Evolutionary conservation across 2,888 invertebrate species (phyloP).

Genomic region (Troglohyphantes excavatus): DNA sequence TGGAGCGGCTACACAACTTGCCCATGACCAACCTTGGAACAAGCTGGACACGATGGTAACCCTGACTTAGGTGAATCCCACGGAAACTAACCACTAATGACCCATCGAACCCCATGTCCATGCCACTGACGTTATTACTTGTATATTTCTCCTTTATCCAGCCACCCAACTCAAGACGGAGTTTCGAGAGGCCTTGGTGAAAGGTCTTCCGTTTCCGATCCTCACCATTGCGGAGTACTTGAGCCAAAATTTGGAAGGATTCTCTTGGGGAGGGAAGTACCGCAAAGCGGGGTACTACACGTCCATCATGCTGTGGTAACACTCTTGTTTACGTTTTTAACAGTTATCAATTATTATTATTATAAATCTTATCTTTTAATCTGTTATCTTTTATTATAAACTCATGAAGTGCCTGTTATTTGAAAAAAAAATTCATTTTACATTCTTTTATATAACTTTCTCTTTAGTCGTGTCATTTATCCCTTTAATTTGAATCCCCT

Average conservation of each 20-base stretch:
- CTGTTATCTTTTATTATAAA: too few species aligned
- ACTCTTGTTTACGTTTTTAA: neutral
- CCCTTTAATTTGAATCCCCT: too few species aligned
- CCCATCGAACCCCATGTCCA: neutral
- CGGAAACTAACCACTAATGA: neutral
- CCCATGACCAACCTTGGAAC: too few species aligned
- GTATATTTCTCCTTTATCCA: slow-evolving; percentile 5
- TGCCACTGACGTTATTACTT: slow-evolving; percentile 1
- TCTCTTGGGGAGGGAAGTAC: slow-evolving; percentile 97
- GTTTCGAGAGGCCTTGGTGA: slow-evolving; percentile 70
- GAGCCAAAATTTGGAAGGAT: slow-evolving; percentile 95
- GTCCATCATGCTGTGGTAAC: slow-evolving; percentile 88
- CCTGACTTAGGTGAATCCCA: too few species aligned
- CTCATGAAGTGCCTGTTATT: too few species aligned
- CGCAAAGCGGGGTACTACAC: slow-evolving; percentile 96
- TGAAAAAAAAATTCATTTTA: too few species aligned
- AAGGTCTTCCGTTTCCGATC: slow-evolving; percentile 95
- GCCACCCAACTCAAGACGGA: slow-evolving; percentile 26
- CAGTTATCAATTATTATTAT: too few species aligned
- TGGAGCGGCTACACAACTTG: too few species aligned
- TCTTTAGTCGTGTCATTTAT: too few species aligned
- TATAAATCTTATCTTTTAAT: too few species aligned
- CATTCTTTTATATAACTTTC: too few species aligned
- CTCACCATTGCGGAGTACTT: slow-evolving; percentile 97
- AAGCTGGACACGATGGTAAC: too few species aligned